These are phyloP conservation scores for Mandrillus leucophaeus DNA, from an alignment of 2,113 vertebrate genomes.

Conservation along the genomic window DNA sequence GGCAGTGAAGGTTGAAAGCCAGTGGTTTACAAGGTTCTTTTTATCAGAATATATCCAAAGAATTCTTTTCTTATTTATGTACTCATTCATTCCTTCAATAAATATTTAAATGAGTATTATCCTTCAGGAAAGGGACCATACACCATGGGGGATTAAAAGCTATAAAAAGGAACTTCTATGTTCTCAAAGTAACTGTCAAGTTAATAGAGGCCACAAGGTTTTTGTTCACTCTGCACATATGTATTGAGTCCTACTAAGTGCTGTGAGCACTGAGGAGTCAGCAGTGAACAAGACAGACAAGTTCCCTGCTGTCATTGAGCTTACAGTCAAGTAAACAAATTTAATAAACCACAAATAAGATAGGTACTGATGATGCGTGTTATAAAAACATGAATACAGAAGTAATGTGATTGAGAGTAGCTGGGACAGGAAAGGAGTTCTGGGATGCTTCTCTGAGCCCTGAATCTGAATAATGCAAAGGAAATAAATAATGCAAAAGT, in stretches of 20 bases:
- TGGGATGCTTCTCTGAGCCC: neutral
- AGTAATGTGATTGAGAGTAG: neutral
- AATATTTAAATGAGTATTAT: constrained; percentile 20
- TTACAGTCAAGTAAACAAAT: neutral
- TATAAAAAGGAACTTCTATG: neutral
- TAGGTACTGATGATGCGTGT: neutral
- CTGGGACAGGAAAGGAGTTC: neutral
- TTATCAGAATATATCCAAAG: neutral
- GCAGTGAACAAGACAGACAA: neutral
- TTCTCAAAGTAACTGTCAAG: neutral
- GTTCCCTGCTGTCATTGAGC: neutral
- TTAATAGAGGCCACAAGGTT: neutral
- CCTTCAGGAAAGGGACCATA: neutral
- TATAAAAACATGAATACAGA: neutral
- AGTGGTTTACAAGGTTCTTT: neutral
- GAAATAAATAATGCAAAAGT: neutral
- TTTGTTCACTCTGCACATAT: neutral
- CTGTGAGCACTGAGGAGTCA: neutral
- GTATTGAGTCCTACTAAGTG: neutral
- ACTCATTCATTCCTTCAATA: neutral
- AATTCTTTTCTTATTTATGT: neutral
- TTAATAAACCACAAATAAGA: neutral
- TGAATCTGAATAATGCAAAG: neutral
- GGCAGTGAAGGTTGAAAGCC: neutral
- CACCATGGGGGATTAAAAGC: neutral